Percentiles rank a stretch among this genome's conserved stretches.
Evolutionary conservation across 1,140 invertebrate species (phyloP).

Genomic region (Drosophila guanche): DNA sequence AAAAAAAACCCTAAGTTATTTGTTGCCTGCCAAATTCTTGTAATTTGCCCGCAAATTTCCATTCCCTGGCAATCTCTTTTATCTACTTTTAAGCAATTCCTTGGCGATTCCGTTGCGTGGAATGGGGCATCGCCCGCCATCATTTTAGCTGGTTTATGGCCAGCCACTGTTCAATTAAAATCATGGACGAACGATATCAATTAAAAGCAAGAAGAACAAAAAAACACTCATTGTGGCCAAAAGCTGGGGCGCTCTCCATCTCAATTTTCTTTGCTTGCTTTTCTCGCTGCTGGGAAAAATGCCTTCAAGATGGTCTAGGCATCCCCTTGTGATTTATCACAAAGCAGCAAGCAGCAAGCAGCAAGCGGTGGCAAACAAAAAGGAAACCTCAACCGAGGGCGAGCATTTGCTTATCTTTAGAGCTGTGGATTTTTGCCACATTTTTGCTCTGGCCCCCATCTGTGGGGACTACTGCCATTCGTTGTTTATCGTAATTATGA

Average conservation of each 20-base stretch:
- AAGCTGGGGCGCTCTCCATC: constrained; percentile 5
- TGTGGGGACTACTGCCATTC: not conserved
- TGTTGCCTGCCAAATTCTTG: not conserved
- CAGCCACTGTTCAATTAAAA: constrained; percentile 76
- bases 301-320: constrained; percentile 30
- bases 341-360: constrained; percentile 15
- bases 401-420: constrained; percentile 63
- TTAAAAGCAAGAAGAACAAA: constrained; percentile 52
- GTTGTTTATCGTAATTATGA: constrained; percentile 69
- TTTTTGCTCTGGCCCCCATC: constrained; percentile 4
- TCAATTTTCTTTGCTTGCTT: constrained; percentile 7
- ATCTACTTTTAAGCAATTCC: not conserved
- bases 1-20: not conserved
- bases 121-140: constrained; percentile 25
- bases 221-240: constrained; percentile 64
- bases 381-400: constrained; percentile 33
- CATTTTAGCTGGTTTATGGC: constrained; percentile 63
- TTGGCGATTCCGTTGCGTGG: constrained; percentile 8
- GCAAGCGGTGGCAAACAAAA: constrained; percentile 31
- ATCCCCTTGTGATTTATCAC: constrained; percentile 55
- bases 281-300: constrained; percentile 8
- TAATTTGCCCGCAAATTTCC: not conserved
- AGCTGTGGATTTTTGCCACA: constrained; percentile 23
- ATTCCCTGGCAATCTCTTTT: not conserved
- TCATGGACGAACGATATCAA: constrained; percentile 75